Evolutionary conservation across 2,797 vertebrate species (phyloP).

Genomic region (Linurgus olivaceus): DNA sequence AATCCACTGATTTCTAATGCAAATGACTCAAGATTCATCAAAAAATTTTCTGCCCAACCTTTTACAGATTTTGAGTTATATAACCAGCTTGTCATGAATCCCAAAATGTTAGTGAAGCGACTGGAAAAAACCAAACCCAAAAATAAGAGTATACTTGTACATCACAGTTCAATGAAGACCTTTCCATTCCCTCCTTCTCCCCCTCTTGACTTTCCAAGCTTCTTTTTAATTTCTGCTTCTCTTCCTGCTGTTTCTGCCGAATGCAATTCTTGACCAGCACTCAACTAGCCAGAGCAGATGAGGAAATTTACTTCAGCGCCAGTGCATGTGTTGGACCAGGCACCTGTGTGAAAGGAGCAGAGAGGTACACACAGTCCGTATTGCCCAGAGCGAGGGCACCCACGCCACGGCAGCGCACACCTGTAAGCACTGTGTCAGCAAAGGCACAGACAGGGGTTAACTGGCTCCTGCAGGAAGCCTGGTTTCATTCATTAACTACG

Average conservation of each 20-base stretch:
- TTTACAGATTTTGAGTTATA: constrained; percentile 64
- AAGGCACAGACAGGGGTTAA: background rate
- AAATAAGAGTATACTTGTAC: background rate
- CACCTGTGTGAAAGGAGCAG: background rate
- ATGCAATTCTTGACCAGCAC: background rate
- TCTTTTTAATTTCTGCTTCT: background rate
- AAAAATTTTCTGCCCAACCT: constrained; percentile 58
- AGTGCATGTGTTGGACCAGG: background rate
- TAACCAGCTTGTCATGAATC: constrained; percentile 62
- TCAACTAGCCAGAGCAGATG: background rate
- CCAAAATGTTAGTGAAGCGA: constrained; percentile 26
- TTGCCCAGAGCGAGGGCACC: background rate
- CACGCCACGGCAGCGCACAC: background rate
- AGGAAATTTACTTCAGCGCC: background rate
- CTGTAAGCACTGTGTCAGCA: background rate
- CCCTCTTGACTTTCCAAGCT: background rate
- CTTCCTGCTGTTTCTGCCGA: background rate
- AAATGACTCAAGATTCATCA: constrained; percentile 57
- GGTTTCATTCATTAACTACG: constrained; percentile 45
- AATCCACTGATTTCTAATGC: constrained; percentile 46
- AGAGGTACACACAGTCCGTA: background rate
- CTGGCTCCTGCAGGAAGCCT: background rate
- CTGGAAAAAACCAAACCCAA: background rate
- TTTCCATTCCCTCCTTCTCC: background rate
- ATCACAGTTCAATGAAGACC: background rate